Base-by-base conservation (phyloP, 2,888 invertebrate species). In the Agrochola circellaris region DNA sequence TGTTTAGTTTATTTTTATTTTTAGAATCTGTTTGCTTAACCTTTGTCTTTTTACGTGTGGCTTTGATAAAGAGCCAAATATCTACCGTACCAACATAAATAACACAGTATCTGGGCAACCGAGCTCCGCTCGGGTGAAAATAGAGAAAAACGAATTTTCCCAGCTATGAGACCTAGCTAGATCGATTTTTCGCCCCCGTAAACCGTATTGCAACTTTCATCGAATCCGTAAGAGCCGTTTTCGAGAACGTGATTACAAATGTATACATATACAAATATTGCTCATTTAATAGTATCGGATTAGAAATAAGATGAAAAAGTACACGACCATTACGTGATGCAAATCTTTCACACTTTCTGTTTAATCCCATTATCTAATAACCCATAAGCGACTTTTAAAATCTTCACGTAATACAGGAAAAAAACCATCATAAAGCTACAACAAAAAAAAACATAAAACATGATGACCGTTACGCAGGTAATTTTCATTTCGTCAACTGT, bases 401-500 rank as follows among this genome's bases (percentile, higher is more conserved):
- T 42, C 17, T 7, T 26, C n/a, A 70, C 62, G 65, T 73, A 84
- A 73, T 62, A 66, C 38, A 23, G 60, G 69, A 79, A 62, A 64
- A 60, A 30, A 56, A 30, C 11, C 30, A 11, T 26, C 38, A 48
- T 11, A 1, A 48, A n/a, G 11, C 17, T 8, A 42, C 23, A 60
- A 58, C 13, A 30, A 66, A 60, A 20, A 48, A 17, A 65, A 65
- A 56, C 20, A 20, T n/a, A 8, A 11, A 51, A 20, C 60, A 68
- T 54, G 20, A 54, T 64, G 34, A 70, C 34, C 42, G 61, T 78
- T 84, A 75, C 73, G 45, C 20, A 67, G n/a, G 48, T 56, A 73
- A 81, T 85, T 81, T 67, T 66, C 26, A 26, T 84, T 84, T 83
- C 71, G 54, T 70, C 83, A 75, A 76, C 60, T 51, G 13, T 65